Conservation (phyloP, 2,888 invertebrate genomes). For the Eumerus sabulonum region DNA sequence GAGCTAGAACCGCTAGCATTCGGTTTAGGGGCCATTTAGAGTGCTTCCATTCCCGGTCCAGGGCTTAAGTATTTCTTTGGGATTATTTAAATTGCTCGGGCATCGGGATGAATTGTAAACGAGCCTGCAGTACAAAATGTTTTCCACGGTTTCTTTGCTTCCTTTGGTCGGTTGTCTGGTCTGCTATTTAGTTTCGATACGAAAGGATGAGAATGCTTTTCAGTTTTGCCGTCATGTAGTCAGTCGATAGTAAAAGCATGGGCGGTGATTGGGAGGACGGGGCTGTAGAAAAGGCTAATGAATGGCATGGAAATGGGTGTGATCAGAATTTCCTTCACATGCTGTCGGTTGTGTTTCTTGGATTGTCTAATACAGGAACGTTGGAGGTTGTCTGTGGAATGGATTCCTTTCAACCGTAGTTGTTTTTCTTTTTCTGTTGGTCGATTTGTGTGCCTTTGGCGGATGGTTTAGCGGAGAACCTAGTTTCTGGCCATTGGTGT, state of each 20-base stretch:
- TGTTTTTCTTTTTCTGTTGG: conserved; percentile 19
- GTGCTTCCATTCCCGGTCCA: conserved; percentile 56
- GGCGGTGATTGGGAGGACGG: conserved; percentile 31
- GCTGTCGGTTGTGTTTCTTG: conserved; percentile 18
- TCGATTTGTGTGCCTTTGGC: not conserved
- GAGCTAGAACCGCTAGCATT: conserved; percentile 30
- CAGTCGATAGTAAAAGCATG: conserved; percentile 43
- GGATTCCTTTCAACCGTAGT: conserved; percentile 19
- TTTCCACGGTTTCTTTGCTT: conserved; percentile 29
- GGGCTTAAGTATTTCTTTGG: conserved; percentile 68
- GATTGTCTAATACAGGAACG: conserved; percentile 48
- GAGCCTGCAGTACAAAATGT: conserved; percentile 68
- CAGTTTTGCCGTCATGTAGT: conserved; percentile 44
- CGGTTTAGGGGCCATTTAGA: conserved; percentile 63
- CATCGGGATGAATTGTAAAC: conserved; percentile 71
- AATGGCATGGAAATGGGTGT: conserved; percentile 24
- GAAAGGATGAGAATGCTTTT: conserved; percentile 63
- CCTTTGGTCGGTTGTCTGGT: not conserved
- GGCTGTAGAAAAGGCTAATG: conserved; percentile 31
- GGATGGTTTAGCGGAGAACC: conserved; percentile 41
- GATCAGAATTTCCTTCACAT: conserved; percentile 24
- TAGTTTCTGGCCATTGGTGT: conserved; percentile 38
- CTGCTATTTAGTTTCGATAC: conserved; percentile 27
- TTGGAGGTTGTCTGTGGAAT: conserved; percentile 34
- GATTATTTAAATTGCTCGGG: conserved; percentile 71